These are phyloP conservation scores for Hedychridium roseum DNA, from an alignment of 2,888 invertebrate genomes.

Conservation along the genomic window DNA sequence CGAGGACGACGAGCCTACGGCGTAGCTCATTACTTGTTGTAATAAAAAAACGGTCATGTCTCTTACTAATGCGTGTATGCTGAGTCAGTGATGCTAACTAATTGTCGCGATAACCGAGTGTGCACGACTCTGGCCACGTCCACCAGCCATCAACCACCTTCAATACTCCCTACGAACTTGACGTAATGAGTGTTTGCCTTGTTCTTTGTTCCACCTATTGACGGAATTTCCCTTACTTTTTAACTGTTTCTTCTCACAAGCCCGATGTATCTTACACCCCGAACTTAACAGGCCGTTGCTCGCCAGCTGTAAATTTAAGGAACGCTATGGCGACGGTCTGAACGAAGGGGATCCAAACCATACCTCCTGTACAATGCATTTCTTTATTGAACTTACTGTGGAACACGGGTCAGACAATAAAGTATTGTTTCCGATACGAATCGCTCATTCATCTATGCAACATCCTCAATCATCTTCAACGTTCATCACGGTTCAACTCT, in stretches of 20 bases:
- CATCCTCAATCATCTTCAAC: slow-evolving; percentile 5
- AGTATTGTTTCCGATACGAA: slow-evolving; percentile 14
- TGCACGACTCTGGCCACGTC: no score
- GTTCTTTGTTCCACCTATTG: background rate
- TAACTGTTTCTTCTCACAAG: no score
- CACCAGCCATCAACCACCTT: slow-evolving; percentile 9
- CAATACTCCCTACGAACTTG: background rate
- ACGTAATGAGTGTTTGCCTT: background rate
- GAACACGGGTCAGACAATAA: slow-evolving; percentile 22
- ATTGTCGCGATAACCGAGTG: no score
- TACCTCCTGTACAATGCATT: slow-evolving; percentile 4
- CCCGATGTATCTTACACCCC: no score
- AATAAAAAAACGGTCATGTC: slow-evolving; percentile 42
- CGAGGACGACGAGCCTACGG: slow-evolving; percentile 22
- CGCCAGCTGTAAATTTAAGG: background rate
- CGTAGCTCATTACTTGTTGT: slow-evolving; percentile 47
- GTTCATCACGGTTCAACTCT: background rate
- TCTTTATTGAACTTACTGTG: slow-evolving; percentile 9
- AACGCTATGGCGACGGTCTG: background rate
- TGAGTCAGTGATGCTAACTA: slow-evolving; percentile 38
- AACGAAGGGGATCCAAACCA: background rate
- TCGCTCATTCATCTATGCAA: slow-evolving; percentile 5
- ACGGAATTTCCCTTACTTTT: no score
- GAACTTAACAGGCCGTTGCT: no score
- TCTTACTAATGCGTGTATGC: slow-evolving; percentile 45